phyloP scores from a whole-genome alignment of 1,140 invertebrate species.

The Philotrypesis tridentata region DNA sequence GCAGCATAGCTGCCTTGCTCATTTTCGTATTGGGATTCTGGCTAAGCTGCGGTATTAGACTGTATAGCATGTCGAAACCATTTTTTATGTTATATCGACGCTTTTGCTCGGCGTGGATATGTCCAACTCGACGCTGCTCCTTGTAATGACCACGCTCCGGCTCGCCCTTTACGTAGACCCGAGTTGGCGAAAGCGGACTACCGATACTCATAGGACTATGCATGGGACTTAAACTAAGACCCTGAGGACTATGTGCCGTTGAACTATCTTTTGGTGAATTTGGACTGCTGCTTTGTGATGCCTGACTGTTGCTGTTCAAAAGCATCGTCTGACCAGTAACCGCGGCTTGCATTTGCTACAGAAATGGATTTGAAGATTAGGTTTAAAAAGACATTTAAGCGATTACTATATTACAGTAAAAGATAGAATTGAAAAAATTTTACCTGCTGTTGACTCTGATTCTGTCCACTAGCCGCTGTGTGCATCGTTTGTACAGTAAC shows the following conservation, averaged over 20 bases:
- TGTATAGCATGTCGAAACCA: constrained; percentile 95
- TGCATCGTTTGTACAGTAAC: constrained; percentile 67
- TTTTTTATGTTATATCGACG: constrained; percentile 97
- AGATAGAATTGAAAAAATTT: background rate
- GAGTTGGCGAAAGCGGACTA: constrained; percentile 67
- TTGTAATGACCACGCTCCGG: constrained; percentile 71
- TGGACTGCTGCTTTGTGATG: constrained; percentile 61
- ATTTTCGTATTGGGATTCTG: constrained; percentile 93
- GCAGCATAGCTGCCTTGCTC: constrained; percentile 96
- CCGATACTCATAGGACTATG: constrained; percentile 71
- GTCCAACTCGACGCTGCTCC: constrained; percentile 85
- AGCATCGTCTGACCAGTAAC: constrained; percentile 58
- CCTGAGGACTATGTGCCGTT: constrained; percentile 66
- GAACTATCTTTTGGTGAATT: constrained; percentile 68
- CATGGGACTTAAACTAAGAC: constrained; percentile 70
- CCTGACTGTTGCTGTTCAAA: constrained; percentile 61
- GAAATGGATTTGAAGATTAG: background rate
- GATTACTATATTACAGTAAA: background rate
- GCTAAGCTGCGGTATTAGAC: constrained; percentile 93
- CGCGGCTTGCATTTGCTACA: constrained; percentile 53
- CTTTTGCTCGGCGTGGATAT: constrained; percentile 98
- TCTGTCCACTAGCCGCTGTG: constrained; percentile 67
- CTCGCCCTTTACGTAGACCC: constrained; percentile 65
- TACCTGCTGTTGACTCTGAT: constrained; percentile 66
- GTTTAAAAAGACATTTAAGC: background rate